phyloP scores from a whole-genome alignment of 2,888 invertebrate species.

The Nycteola revayana region DNA sequence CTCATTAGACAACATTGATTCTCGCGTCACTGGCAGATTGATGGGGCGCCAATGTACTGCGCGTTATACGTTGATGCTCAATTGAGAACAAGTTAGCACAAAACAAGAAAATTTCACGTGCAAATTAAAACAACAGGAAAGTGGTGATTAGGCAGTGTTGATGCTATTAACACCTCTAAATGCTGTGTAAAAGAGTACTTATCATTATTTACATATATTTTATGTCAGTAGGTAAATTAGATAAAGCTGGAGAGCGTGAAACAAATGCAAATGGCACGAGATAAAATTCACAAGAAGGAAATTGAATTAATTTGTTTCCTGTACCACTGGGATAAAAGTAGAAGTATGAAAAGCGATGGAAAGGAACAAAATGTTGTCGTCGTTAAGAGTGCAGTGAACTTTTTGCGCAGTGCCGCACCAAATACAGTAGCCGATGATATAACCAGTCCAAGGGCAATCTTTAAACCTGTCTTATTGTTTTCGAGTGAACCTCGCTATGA shows the following conservation, averaged over 20 bases:
- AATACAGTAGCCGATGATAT: conserved; percentile 52
- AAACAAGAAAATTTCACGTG: conserved; percentile 26
- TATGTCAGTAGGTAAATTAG: conserved; percentile 63
- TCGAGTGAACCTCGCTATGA: conserved; percentile 33
- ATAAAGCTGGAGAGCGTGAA: conserved; percentile 52
- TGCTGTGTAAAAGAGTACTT: conserved; percentile 46
- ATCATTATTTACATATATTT: conserved; percentile 48
- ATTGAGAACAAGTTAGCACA: conserved; percentile 37
- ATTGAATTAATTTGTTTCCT: too few species aligned
- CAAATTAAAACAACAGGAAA: conserved; percentile 40
- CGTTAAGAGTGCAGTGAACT: conserved; percentile 58
- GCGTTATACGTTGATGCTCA: conserved; percentile 38
- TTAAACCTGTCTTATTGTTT: conserved; percentile 51
- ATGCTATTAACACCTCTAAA: conserved; percentile 33
- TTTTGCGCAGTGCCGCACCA: conserved; percentile 47
- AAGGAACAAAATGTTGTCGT: conserved; percentile 11
- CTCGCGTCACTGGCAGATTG: conserved; percentile 45
- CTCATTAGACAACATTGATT: conserved; percentile 40
- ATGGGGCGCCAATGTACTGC: conserved; percentile 49
- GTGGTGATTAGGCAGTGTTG: conserved; percentile 36
- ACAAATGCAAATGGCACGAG: conserved; percentile 46
- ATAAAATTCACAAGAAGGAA: conserved; percentile 25
- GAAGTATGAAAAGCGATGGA: conserved; percentile 15
- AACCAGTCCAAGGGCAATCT: conserved; percentile 58
- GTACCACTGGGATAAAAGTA: conserved; percentile 3